Percentiles rank a stretch among this genome's conserved stretches.
Conservation (phyloP, 2,797 vertebrate genomes). For the Pangasius sanitwongsei region DNA sequence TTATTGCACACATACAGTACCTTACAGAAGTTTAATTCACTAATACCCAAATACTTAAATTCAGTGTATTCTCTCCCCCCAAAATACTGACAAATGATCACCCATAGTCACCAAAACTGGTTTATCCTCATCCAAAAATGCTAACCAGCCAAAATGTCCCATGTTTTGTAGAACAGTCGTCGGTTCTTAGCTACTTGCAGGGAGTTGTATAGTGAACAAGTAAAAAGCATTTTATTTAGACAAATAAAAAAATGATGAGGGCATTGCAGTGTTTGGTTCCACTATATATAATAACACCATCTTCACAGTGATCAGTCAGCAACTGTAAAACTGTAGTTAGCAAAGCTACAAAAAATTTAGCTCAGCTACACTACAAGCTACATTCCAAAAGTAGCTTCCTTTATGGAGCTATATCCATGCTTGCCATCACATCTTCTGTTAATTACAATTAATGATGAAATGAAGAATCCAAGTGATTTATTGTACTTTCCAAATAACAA, state of each 20-base stretch:
- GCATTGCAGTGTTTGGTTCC: no score
- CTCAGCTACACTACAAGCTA: neutral
- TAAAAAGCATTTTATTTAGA: neutral
- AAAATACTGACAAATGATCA: neutral
- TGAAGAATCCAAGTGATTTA: neutral
- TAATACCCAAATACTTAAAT: neutral
- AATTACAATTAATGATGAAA: neutral
- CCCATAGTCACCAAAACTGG: neutral
- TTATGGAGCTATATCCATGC: neutral
- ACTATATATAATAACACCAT: neutral
- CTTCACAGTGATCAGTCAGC: neutral
- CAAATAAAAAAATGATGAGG: neutral
- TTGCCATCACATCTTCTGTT: neutral
- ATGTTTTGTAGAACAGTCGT: neutral
- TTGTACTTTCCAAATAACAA: neutral
- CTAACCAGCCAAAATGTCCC: neutral
- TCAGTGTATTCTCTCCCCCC: neutral
- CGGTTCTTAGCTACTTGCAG: neutral
- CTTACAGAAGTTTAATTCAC: neutral
- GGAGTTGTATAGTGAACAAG: neutral
- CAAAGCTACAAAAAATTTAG: no score
- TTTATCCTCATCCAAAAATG: neutral
- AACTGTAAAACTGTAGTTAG: neutral
- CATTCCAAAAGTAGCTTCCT: neutral
- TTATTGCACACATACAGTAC: neutral